Evolutionary conservation across 2,113 vertebrate genomes (phyloP).

Genomic region (Nycticorax nycticorax): DNA sequence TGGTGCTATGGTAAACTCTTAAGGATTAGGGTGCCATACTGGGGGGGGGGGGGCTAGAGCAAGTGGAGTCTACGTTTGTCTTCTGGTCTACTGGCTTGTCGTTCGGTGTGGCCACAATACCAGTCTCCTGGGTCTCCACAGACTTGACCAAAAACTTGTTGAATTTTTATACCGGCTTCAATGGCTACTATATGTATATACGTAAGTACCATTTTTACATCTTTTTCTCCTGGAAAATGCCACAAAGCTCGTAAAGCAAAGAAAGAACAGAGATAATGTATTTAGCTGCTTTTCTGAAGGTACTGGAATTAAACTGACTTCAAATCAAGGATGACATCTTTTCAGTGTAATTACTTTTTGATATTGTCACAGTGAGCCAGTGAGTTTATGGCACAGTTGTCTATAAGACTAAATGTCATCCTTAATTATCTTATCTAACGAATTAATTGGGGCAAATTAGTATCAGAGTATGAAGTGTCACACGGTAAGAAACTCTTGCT

Average conservation of each 20-base stretch:
- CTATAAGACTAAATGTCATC: not conserved
- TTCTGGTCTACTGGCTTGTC: not conserved
- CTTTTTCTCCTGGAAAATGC: not conserved
- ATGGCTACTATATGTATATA: not conserved
- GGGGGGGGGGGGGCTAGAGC: not conserved
- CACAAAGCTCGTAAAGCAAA: not conserved
- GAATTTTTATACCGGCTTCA: not conserved
- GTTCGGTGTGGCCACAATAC: not conserved
- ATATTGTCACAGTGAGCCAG: not conserved
- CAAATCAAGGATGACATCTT: not conserved
- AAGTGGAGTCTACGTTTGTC: not conserved
- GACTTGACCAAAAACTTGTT: not conserved
- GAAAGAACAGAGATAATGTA: not conserved
- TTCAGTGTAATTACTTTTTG: not conserved
- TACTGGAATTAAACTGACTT: not conserved
- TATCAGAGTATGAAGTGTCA: not conserved
- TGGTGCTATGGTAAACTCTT: not conserved
- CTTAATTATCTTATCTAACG: conserved; percentile 6
- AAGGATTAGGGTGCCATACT: not conserved
- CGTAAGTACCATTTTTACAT: not conserved
- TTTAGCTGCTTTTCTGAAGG: not conserved
- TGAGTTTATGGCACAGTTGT: not conserved
- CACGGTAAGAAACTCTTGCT: not conserved
- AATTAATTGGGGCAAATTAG: conserved; percentile 16
- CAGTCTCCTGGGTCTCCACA: not conserved